Evolutionary conservation across 1,140 invertebrate genomes (phyloP).

Genomic region (Megalopta genalis): DNA sequence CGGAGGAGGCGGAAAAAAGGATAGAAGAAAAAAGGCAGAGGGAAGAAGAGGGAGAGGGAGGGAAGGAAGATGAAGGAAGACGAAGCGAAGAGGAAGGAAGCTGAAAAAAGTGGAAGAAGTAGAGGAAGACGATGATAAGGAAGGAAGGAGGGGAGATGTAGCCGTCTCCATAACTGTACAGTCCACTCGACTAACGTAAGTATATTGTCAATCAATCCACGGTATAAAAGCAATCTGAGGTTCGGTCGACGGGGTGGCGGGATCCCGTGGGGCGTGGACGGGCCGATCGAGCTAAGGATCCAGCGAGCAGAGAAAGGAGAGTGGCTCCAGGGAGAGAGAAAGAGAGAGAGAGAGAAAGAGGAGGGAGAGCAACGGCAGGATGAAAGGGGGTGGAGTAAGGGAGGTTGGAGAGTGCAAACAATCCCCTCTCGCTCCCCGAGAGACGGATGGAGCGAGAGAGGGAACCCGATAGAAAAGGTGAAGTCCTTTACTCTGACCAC

Average conservation of each 20-base stretch:
- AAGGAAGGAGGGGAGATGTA: conserved; percentile 47
- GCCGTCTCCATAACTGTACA: conserved; percentile 72
- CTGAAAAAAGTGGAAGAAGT: no score
- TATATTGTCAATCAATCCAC: conserved; percentile 81
- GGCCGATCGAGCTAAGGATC: conserved; percentile 38
- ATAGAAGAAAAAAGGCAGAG: no score
- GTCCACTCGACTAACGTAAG: conserved; percentile 75
- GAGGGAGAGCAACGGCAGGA: background rate
- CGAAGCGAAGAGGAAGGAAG: background rate
- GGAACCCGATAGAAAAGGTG: conserved; percentile 59
- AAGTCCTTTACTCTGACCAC: conserved; percentile 58
- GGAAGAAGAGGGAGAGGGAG: background rate
- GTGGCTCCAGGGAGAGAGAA: conserved; percentile 46
- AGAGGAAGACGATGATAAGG: conserved; percentile 35
- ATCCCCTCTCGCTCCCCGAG: conserved; percentile 10
- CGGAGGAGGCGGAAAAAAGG: background rate
- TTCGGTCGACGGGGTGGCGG: conserved; percentile 75
- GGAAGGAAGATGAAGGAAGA: background rate
- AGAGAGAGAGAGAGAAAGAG: conserved; percentile 23
- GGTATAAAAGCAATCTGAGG: conserved; percentile 80
- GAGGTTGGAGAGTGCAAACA: conserved; percentile 43
- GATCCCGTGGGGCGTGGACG: conserved; percentile 74
- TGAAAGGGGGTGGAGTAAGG: conserved; percentile 29
- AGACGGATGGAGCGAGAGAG: conserved; percentile 29
- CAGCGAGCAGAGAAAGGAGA: conserved; percentile 51